Percentiles rank a stretch among this genome's conserved stretches.
phyloP scores from a whole-genome alignment of 2,888 invertebrate genomes.

The Yponomeuta cagnagella region DNA sequence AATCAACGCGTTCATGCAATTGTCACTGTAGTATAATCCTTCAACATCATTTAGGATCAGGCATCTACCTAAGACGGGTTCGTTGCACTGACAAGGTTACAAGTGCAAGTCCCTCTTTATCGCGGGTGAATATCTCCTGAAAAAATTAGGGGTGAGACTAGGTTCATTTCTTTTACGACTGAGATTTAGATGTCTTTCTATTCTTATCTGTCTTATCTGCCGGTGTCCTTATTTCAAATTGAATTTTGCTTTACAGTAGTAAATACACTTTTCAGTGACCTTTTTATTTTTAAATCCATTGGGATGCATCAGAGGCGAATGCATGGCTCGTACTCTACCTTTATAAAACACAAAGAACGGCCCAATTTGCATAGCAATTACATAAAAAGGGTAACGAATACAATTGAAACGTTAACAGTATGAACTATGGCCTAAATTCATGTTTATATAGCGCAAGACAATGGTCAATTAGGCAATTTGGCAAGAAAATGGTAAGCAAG shows the following conservation, averaged over 20 bases:
- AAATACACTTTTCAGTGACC: background rate
- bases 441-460: background rate
- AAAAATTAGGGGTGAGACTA: background rate
- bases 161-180: background rate
- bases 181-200: background rate
- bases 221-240: background rate
- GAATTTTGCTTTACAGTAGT: background rate
- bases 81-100: background rate
- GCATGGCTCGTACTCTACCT: background rate
- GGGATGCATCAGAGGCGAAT: background rate
- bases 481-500: background rate
- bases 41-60: no score
- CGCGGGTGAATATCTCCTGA: background rate
- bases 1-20: no score
- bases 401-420: slow-evolving; percentile 3
- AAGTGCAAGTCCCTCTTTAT: background rate
- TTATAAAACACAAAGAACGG: background rate
- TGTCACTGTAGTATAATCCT: no score
- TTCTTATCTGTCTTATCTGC: no score
- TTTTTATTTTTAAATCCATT: background rate
- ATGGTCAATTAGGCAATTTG: slow-evolving; percentile 4
- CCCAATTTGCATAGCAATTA: slow-evolving; percentile 5
- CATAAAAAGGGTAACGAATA: background rate
- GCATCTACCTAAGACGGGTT: background rate
- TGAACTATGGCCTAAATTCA: slow-evolving; percentile 11